A percentile compares a stretch with the other conserved stretches of the same genome.
Conservation (phyloP, 2,113 vertebrate species). For the Heloderma charlesbogerti region DNA sequence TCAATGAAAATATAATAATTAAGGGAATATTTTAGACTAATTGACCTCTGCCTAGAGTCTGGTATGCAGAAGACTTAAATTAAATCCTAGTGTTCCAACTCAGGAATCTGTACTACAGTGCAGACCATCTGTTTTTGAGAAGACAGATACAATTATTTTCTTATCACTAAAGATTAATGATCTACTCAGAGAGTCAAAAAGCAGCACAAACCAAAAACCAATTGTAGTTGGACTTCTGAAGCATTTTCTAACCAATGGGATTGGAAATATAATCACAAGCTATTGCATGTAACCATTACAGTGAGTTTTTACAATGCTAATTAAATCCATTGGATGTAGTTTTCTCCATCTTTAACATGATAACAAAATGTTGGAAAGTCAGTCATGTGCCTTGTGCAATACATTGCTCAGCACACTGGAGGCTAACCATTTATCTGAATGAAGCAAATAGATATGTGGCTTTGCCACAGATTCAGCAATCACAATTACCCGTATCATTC, state of each 20-base stretch:
- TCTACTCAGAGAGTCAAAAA: rapidly evolving
- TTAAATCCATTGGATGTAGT: background rate
- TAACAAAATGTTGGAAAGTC: background rate
- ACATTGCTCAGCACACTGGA: background rate
- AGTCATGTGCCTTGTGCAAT: background rate
- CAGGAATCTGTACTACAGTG: background rate
- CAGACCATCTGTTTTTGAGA: background rate
- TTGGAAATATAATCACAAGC: slow-evolving; percentile 1
- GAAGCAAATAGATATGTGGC: background rate
- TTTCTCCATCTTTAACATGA: background rate
- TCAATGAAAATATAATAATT: background rate
- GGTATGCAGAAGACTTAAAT: background rate
- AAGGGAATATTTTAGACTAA: background rate
- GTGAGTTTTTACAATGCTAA: background rate
- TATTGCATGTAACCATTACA: background rate
- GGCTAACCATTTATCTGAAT: background rate
- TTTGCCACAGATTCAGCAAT: background rate
- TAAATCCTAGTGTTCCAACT: background rate
- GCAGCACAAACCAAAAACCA: background rate
- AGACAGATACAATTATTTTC: background rate
- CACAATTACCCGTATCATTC: background rate
- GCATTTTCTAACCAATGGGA: background rate
- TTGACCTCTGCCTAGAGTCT: background rate
- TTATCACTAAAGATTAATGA: background rate
- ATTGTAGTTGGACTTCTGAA: background rate